phyloP scores from a whole-genome alignment of 2,797 vertebrate species.

The Aulostomus chinensis region DNA sequence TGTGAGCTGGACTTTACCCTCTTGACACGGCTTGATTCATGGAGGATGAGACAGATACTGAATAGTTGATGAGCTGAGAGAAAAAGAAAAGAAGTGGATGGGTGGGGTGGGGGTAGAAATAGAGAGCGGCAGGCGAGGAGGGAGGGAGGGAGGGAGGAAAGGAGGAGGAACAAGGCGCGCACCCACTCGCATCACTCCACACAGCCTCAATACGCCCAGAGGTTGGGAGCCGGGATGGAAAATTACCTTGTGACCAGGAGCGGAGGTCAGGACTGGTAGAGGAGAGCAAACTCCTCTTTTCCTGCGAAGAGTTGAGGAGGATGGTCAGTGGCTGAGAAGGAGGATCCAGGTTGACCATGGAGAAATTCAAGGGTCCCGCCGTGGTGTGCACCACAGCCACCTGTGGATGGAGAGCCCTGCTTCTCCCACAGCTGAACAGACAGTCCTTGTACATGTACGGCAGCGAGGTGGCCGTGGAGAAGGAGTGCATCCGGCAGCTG shows the following conservation, averaged over 20 bases:
- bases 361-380: slow-evolving; percentile 65
- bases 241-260: slow-evolving; percentile 62
- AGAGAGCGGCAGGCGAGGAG: slow-evolving; percentile 21
- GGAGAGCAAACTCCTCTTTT: slow-evolving; percentile 26
- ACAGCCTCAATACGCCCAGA: slow-evolving; percentile 57
- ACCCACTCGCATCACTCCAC: slow-evolving; percentile 49
- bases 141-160: slow-evolving; percentile 21
- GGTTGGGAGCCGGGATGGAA: slow-evolving; percentile 56
- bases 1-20: slow-evolving; percentile 61
- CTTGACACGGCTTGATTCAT: slow-evolving; percentile 77
- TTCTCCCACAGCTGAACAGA: slow-evolving; percentile 81
- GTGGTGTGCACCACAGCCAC: slow-evolving; percentile 58
- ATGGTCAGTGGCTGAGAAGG: slow-evolving; percentile 58
- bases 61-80: slow-evolving; percentile 84
- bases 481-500: slow-evolving; percentile 76
- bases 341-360: slow-evolving; percentile 62
- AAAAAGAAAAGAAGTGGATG: slow-evolving; percentile 67
- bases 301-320: slow-evolving; percentile 25
- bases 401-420: slow-evolving; percentile 76
- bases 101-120: slow-evolving; percentile 44
- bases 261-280: slow-evolving; percentile 41
- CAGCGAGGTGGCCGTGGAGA: slow-evolving; percentile 83
- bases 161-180: slow-evolving; percentile 38
- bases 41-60: slow-evolving; percentile 77
- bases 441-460: slow-evolving; percentile 83